phyloP scores from a whole-genome alignment of 2,113 vertebrate species.

The Megaceryle maxima region DNA sequence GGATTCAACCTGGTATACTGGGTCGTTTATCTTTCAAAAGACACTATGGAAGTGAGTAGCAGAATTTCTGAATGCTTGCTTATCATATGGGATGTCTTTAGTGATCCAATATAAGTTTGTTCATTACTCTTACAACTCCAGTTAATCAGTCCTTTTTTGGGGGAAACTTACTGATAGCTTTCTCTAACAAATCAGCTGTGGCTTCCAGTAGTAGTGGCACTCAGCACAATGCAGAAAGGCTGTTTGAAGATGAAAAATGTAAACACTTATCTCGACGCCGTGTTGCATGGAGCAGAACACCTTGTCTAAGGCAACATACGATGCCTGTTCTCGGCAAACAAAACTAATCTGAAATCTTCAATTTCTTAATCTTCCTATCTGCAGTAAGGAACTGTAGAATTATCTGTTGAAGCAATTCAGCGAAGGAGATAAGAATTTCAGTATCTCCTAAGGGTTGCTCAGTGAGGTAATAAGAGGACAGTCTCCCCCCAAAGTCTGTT shows the following conservation, averaged over 20 bases:
- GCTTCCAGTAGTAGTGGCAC: neutral
- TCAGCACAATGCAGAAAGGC: neutral
- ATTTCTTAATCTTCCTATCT: neutral
- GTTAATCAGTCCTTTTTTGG: neutral
- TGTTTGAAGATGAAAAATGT: neutral
- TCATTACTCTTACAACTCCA: neutral
- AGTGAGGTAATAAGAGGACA: neutral
- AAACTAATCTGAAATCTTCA: neutral
- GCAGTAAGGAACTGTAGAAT: neutral
- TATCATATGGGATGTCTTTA: neutral
- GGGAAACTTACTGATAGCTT: neutral
- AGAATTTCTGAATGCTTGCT: constrained; percentile 15
- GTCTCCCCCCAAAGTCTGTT: neutral
- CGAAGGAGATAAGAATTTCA: constrained; percentile 17
- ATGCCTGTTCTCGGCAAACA: neutral
- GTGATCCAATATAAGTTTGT: neutral
- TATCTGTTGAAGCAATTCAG: constrained; percentile 2
- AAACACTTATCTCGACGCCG: neutral
- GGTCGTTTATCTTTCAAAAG: constrained; percentile 96
- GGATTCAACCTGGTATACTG: constrained; percentile 97
- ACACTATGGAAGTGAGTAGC: constrained; percentile 91
- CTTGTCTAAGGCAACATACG: neutral
- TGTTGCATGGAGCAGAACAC: neutral
- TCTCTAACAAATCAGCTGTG: neutral
- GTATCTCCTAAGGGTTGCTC: constrained; percentile 28